Evolutionary conservation across 2,888 invertebrate species (phyloP).

Genomic region (Taenaris catops): DNA sequence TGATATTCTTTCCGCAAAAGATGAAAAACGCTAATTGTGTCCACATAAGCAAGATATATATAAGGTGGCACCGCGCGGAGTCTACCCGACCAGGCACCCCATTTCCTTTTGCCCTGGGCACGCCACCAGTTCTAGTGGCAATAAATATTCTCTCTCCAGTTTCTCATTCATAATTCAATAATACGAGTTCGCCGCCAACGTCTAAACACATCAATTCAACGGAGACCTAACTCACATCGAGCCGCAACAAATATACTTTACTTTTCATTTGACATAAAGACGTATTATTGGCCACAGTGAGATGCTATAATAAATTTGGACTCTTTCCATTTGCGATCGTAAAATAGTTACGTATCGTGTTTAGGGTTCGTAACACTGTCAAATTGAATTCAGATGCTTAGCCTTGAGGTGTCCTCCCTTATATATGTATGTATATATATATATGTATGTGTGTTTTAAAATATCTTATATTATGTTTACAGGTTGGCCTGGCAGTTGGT

Average conservation of each 20-base stretch:
- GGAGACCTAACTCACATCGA: constrained; percentile 3
- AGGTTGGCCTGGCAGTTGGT: constrained; percentile 90
- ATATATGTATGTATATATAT: too few species aligned
- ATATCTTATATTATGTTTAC: too few species aligned
- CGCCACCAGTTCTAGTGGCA: too few species aligned
- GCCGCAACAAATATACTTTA: constrained; percentile 1
- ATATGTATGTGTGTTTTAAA: too few species aligned
- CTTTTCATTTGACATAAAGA: constrained; percentile 16
- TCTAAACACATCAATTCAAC: constrained; percentile 10
- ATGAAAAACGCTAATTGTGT: too few species aligned
- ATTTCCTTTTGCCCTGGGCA: too few species aligned
- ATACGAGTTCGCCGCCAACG: constrained; percentile 3
- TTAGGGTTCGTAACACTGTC: constrained; percentile 5
- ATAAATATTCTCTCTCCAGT: constrained; percentile 3
- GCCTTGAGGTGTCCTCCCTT: constrained; percentile 6
- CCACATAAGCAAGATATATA: too few species aligned
- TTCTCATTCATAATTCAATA: constrained; percentile 1
- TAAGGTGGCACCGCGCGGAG: too few species aligned
- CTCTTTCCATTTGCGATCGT: constrained; percentile 17
- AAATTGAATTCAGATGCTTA: constrained; percentile 12
- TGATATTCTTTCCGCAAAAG: too few species aligned
- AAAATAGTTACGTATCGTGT: constrained; percentile 16
- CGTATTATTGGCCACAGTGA: constrained; percentile 18
- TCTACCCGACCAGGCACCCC: too few species aligned
- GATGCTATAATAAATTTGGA: constrained; percentile 18